Evolutionary conservation across 2,113 vertebrate species (phyloP), one percentile per base, ranked within the genome.

Genomic region (Etheostoma spectabile): DNA sequence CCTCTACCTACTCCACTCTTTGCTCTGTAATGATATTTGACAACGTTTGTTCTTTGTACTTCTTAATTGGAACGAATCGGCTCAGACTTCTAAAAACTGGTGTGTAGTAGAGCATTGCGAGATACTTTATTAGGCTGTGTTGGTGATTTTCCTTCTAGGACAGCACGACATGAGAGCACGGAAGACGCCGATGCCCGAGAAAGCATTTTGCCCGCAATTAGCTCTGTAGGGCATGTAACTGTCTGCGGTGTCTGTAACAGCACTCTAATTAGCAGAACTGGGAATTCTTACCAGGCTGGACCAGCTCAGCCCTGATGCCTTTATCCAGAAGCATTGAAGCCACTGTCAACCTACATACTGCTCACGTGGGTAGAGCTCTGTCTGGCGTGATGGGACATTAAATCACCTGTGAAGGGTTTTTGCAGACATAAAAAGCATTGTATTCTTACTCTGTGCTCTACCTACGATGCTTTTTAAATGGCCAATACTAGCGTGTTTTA

Each of bases 231-330:
- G 74, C 86, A 79, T 84, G 82, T 79, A 86, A 82, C 86, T 88
- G 90, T 91, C 80, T 82, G 63, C 12, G 7, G 72, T 64, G 86
- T 86, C 79, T 83, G 42, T 68, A 85, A 75, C 83, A 53, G 53
- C 0, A 21, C 80, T 91, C 88, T 93, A 94, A 93, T 94, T 91
- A 92, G 79, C 86, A 85, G 91, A 90, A 76, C 73, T 86, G 90
- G 89, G 93, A 91, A 92, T 92, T 93, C 87, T 60, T 75, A 73
- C 59, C 67, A 62, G 68, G 52, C 77, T 48, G 79, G 72, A 86
- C 75, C 72, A 64, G 63, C 83, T 83, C 83, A 53, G 83, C 73
- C 38, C 72, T 75, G 82, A 90, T 80, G 76, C 88, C 83, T 91
- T 85, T 51, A 87, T 90, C 74, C 56, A 74, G 59, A 70, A 81